These are phyloP conservation scores for Baryphthengus martii DNA, from an alignment of 2,113 vertebrate genomes.

Conservation along the genomic window DNA sequence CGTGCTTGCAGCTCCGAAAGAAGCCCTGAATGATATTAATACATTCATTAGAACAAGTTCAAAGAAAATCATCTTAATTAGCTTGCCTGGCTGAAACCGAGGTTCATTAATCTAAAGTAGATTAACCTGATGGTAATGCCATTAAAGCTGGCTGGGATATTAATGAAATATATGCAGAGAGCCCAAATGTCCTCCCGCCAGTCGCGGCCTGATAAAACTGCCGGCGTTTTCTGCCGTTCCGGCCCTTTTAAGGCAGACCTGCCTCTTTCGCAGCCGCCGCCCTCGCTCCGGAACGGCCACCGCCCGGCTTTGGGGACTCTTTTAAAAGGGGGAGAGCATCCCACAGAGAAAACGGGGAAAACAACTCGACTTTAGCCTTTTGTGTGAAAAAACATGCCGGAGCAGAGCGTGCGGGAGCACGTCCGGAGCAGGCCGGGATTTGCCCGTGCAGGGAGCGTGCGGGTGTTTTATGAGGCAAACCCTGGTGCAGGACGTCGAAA, in stretches of 20 bases:
- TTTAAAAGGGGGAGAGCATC: not conserved
- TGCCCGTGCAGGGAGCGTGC: not conserved
- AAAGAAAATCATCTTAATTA: conserved; percentile 71
- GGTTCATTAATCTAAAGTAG: conserved; percentile 66
- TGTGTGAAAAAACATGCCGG: not conserved
- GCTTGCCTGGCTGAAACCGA: conserved; percentile 66
- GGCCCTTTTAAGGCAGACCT: not conserved
- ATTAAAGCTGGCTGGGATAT: conserved; percentile 61
- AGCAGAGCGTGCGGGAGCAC: conserved; percentile 33
- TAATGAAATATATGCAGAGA: conserved; percentile 57
- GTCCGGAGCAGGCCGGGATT: not conserved
- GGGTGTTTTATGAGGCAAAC: not conserved
- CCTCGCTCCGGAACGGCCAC: fast-evolving
- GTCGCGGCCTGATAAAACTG: not conserved
- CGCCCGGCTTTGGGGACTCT: not conserved
- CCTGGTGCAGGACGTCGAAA: not conserved
- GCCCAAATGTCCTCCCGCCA: conserved; percentile 46
- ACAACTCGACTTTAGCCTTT: not conserved
- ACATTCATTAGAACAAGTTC: conserved; percentile 68
- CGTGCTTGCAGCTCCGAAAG: conserved; percentile 60
- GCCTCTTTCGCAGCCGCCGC: not conserved
- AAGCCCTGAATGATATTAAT: conserved; percentile 64
- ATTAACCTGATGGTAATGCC: conserved; percentile 65
- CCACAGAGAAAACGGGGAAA: not conserved
- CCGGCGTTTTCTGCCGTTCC: not conserved